Base-by-base conservation (phyloP, 1,140 invertebrate species). In the Drosophila biarmipes region DNA sequence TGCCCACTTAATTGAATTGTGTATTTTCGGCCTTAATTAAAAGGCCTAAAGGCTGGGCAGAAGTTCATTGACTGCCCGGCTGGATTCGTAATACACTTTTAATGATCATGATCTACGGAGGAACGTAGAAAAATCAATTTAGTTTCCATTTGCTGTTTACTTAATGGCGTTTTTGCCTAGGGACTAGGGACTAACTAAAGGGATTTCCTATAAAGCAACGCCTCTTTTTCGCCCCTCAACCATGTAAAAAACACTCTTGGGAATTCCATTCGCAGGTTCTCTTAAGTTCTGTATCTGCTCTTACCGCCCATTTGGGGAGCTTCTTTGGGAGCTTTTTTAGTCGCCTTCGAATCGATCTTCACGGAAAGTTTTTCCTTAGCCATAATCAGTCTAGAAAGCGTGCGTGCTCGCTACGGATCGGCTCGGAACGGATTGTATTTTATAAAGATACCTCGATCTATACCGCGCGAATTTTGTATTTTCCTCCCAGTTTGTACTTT, bases 291-390 rank as follows among this genome's bases (percentile, higher is more conserved):
- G 2, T 27, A 19, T 14, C 17, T 10, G 37, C 56, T 73, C 40
- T 67, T 58, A 10, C 17, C 24, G 55, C 34, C 46, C 48, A 46
- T 21, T 19, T 53, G 37, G 35, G 37, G 64, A 64, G 73, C 78
- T 80, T 80, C 61, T 69, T 46, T 29, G 42, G 57, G 21, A 76
- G 73, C 73, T 69, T 77, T 77, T 31, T 45, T 19, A 40, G 56
- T 55, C 49, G 66, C 38, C 55, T 45, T 49, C 56, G 52, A 49
- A 76, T 76, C 62, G 73, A 77, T 77, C 73, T 66, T 42, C 17
- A 40, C 72, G 51, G 51, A 75, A 68, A 82, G 34, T 82, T 87
- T 81, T 89, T 77, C 62, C 75, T 82, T 77, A 14, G 57, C 72
- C 54, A 59, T 63, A 61, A 82, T 79, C 84, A 87, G 82, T 87